These are phyloP conservation scores for Cichlasoma orientale DNA, from an alignment of 2,797 vertebrate genomes.

Conservation along the genomic window DNA sequence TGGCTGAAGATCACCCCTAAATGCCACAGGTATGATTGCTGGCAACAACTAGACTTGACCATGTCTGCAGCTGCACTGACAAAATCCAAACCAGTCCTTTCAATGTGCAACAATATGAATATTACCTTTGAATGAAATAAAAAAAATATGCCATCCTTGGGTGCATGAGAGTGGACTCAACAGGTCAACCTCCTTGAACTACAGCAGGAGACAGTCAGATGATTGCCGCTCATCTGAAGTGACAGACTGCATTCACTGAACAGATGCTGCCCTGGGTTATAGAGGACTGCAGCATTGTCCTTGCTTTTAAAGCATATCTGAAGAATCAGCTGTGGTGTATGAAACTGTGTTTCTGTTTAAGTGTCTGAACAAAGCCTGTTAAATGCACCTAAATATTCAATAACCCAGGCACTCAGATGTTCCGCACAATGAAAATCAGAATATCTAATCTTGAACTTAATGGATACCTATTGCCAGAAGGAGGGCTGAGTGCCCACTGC, in stretches of 20 bases:
- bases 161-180: slow-evolving; percentile 3
- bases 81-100: slow-evolving; percentile 2
- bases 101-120: not conserved
- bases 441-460: not conserved
- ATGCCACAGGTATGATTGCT: not conserved
- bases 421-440: slow-evolving; percentile 10
- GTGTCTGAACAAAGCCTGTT: not conserved
- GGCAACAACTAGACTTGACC: not conserved
- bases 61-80: not conserved
- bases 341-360: not conserved
- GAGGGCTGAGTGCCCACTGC: not conserved
- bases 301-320: slow-evolving; percentile 8
- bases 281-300: not conserved
- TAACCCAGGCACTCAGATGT: not conserved
- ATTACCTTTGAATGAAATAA: not conserved
- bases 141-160: not conserved
- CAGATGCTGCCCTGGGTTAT: slow-evolving; percentile 27
- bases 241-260: slow-evolving; percentile 11
- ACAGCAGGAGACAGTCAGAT: not conserved
- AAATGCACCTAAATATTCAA: not conserved
- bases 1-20: slow-evolving; percentile 13
- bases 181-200: slow-evolving; percentile 9
- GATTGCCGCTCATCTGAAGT: slow-evolving; percentile 5
- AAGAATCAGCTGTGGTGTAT: not conserved
- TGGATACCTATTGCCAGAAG: not conserved